A percentile compares a stretch with the other conserved stretches of the same genome.
Evolutionary conservation across 2,888 invertebrate genomes (phyloP).

Genomic region (Lasioglossum morio): DNA sequence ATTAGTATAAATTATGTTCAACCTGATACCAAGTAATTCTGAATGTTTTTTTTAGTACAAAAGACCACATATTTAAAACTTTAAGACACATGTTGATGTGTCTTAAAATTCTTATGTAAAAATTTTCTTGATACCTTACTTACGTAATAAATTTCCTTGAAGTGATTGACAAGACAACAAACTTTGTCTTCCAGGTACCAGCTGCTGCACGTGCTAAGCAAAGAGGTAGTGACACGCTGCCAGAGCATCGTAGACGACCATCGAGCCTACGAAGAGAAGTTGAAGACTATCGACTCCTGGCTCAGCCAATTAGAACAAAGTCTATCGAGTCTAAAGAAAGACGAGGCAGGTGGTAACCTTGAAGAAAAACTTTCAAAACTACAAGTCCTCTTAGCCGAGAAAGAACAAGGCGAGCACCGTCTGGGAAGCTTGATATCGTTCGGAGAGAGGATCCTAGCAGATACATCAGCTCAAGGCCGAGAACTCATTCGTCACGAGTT

Average conservation of each 20-base stretch:
- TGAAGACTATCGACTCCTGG: constrained; percentile 92
- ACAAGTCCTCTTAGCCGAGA: constrained; percentile 91
- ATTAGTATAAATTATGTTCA: no score
- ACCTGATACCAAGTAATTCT: no score
- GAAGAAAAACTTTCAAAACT: constrained; percentile 89
- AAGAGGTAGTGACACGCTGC: constrained; percentile 94
- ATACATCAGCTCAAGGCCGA: constrained; percentile 96
- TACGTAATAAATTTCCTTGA: background rate
- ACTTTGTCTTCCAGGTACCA: constrained; percentile 87
- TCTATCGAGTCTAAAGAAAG: constrained; percentile 88
- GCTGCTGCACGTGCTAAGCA: constrained; percentile 91
- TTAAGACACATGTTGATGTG: no score
- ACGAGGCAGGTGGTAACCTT: constrained; percentile 86
- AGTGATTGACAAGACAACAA: background rate
- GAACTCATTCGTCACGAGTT: constrained; percentile 95
- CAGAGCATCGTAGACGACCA: constrained; percentile 94
- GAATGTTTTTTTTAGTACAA: no score
- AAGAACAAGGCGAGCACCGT: constrained; percentile 93
- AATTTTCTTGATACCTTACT: background rate
- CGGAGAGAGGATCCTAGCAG: constrained; percentile 96
- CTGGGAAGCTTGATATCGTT: constrained; percentile 90
- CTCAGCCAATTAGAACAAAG: constrained; percentile 90
- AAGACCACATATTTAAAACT: no score
- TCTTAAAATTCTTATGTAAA: background rate
- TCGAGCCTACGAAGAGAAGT: constrained; percentile 90